Percentiles rank a stretch among this genome's conserved stretches.
Conservation (phyloP, 2,888 invertebrate species). For the Prosopocoilus inquinatus region DNA sequence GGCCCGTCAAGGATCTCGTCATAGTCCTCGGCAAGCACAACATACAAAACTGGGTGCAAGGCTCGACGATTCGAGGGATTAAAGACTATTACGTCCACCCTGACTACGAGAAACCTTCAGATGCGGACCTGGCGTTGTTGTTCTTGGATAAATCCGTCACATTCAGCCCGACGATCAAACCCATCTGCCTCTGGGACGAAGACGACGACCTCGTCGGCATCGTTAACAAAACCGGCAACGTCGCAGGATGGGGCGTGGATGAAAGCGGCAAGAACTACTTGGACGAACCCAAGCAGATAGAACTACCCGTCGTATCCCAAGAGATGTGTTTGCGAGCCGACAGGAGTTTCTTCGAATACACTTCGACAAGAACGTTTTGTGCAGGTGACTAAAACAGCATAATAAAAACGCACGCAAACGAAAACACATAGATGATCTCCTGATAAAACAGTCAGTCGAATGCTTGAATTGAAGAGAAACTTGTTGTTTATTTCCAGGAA, state of each 20-base stretch:
- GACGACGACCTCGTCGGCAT: conserved; percentile 37
- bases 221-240: conserved; percentile 54
- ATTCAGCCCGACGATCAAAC: conserved; percentile 49
- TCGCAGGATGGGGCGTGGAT: conserved; percentile 36
- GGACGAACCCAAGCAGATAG: conserved; percentile 43
- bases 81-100: conserved; percentile 50
- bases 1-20: conserved; percentile 32
- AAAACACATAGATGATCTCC: too few relatives aligned
- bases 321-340: conserved; percentile 57
- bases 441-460: too few relatives aligned
- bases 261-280: conserved; percentile 25
- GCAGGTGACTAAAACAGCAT: conserved; percentile 40
- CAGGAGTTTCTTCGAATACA: conserved; percentile 40
- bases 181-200: conserved; percentile 57
- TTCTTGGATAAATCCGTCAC: conserved; percentile 49
- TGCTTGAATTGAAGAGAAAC: conserved; percentile 24
- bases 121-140: conserved; percentile 53
- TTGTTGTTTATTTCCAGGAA: conserved; percentile 50
- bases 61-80: conserved; percentile 40
- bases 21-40: conserved; percentile 53
- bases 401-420: too few relatives aligned
- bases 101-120: conserved; percentile 48
- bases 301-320: conserved; percentile 58
- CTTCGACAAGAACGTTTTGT: conserved; percentile 53
- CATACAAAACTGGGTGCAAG: conserved; percentile 33